phyloP scores from a whole-genome alignment of 2,888 invertebrate genomes.

The Cosmorhoe ocellata region DNA sequence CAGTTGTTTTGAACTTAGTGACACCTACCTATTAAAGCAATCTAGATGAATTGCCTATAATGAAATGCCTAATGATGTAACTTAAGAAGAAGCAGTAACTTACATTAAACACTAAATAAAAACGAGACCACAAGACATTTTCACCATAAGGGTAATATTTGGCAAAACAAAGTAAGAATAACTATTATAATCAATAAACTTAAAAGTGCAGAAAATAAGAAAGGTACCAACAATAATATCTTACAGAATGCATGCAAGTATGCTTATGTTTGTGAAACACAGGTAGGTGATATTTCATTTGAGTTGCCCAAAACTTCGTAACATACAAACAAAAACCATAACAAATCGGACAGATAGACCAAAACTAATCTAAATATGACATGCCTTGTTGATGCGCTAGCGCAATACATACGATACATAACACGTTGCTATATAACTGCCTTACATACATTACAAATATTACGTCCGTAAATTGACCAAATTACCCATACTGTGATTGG shows the following conservation, averaged over 20 bases:
- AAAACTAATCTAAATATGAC: constrained; percentile 23
- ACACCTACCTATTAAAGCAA: neutral
- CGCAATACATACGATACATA: constrained; percentile 13
- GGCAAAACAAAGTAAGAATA: no score
- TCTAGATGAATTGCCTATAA: neutral
- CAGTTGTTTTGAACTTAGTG: constrained; percentile 9
- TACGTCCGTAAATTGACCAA: constrained; percentile 53
- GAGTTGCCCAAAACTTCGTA: neutral
- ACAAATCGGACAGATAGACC: constrained; percentile 18
- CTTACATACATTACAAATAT: constrained; percentile 17
- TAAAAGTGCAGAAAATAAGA: no score
- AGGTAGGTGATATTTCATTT: no score
- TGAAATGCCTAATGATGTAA: no score
- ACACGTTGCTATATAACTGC: constrained; percentile 16
- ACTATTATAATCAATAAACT: no score
- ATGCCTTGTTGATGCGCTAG: constrained; percentile 24
- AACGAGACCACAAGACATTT: no score
- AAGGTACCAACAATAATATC: no score
- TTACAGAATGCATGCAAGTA: no score
- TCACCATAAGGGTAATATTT: no score
- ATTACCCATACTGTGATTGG: constrained; percentile 58
- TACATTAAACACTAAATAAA: no score
- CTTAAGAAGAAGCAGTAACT: no score
- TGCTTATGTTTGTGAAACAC: neutral
- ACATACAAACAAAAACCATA: constrained; percentile 18